These are phyloP conservation scores for Labroides dimidiatus DNA, from an alignment of 2,797 vertebrate genomes.

Conservation along the genomic window DNA sequence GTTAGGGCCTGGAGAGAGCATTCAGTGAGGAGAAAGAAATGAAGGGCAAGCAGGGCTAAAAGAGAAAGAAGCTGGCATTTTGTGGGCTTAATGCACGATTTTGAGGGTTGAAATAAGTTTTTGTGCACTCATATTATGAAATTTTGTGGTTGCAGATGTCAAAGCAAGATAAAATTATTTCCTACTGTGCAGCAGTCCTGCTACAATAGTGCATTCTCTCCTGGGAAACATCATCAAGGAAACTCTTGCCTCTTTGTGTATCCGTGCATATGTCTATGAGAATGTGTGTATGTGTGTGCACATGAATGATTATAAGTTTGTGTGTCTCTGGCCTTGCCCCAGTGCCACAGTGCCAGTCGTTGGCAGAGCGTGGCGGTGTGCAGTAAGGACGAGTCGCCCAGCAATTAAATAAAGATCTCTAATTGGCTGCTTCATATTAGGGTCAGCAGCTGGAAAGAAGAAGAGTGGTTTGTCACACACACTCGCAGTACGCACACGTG, in stretches of 20 bases:
- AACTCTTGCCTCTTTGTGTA: constrained; percentile 43
- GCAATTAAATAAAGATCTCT: constrained; percentile 96
- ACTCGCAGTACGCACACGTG: constrained; percentile 55
- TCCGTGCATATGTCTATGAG: constrained; percentile 1
- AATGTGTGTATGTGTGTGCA: constrained; percentile 43
- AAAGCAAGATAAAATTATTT: constrained; percentile 50
- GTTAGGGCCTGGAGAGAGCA: constrained; percentile 52
- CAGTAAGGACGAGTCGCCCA: constrained; percentile 79
- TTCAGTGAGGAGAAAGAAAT: constrained; percentile 41
- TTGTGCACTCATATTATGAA: constrained; percentile 24
- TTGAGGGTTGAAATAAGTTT: constrained; percentile 22
- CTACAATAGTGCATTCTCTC: constrained; percentile 42
- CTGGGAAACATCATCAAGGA: constrained; percentile 58
- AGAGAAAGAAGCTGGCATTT: constrained; percentile 36
- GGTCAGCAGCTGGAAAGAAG: constrained; percentile 91
- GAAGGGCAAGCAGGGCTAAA: constrained; percentile 45
- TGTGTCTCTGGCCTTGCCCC: constrained; percentile 84
- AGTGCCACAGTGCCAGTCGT: constrained; percentile 70
- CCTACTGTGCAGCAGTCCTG: constrained; percentile 45
- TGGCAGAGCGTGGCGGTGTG: constrained; percentile 71
- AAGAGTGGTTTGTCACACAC: constrained; percentile 86
- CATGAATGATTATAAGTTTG: constrained; percentile 83
- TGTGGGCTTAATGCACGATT: background rate
- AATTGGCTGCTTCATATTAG: constrained; percentile 95
- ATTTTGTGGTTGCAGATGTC: constrained; percentile 28